These are phyloP conservation scores for Intellagama lesueurii DNA, from an alignment of 2,797 vertebrate genomes.

Conservation along the genomic window DNA sequence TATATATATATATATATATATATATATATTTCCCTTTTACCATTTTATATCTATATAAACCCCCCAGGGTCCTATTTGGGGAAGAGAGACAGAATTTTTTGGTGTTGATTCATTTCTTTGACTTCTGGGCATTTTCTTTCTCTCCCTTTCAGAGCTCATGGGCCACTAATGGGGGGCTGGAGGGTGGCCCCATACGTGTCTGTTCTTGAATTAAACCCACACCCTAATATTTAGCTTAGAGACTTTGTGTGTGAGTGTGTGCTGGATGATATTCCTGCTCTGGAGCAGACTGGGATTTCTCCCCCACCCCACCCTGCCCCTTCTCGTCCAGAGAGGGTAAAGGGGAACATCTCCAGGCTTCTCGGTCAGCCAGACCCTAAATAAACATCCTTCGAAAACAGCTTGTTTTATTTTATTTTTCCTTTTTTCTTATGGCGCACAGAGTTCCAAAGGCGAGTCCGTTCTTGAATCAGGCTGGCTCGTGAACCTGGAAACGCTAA, in stretches of 20 bases:
- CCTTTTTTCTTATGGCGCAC: too few species aligned
- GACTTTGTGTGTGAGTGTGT: not conserved
- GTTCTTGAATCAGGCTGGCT: not conserved
- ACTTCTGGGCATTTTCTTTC: too few species aligned
- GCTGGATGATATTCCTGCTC: slow-evolving; percentile 1
- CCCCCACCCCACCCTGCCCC: too few species aligned
- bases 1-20: too few species aligned
- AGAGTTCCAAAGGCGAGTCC: not conserved
- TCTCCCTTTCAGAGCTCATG: not conserved
- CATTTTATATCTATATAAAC: too few species aligned
- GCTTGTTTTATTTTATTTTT: rapidly evolving
- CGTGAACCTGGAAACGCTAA: too few species aligned
- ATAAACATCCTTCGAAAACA: not conserved
- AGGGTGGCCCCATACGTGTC: too few species aligned
- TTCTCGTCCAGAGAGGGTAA: not conserved
- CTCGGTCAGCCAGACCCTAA: not conserved
- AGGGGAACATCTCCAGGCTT: not conserved
- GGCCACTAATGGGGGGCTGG: not conserved
- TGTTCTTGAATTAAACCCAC: not conserved
- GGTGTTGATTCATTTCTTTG: too few species aligned
- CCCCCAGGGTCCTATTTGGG: not conserved
- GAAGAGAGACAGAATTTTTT: too few species aligned
- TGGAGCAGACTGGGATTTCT: not conserved
- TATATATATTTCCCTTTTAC: too few species aligned
- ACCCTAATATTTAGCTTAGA: not conserved